Percentiles rank a stretch among this genome's conserved stretches.
These are phyloP conservation scores for Atractosteus spatula DNA, from an alignment of 2,113 vertebrate genomes.

Conservation along the genomic window DNA sequence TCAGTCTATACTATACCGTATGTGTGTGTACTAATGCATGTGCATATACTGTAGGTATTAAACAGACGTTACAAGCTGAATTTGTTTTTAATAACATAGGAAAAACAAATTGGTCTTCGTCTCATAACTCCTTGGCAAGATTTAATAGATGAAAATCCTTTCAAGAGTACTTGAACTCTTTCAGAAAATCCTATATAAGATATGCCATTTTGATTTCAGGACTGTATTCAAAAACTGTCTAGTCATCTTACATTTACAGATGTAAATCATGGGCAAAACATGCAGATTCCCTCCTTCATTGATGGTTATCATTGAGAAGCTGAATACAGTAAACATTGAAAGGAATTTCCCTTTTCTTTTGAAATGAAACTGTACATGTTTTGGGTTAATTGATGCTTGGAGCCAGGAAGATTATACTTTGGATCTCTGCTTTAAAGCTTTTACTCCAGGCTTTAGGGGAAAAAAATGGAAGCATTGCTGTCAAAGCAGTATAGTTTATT, in stretches of 20 bases:
- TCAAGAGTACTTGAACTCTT: too few species aligned
- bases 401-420: constrained; percentile 1
- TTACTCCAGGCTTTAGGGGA: too few species aligned
- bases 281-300: constrained; percentile 11
- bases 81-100: too few species aligned
- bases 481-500: too few species aligned
- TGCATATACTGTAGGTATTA: too few species aligned
- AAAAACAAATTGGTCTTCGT: too few species aligned
- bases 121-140: too few species aligned
- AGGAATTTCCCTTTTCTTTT: constrained; percentile 24
- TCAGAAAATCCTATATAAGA: too few species aligned
- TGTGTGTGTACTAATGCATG: too few species aligned
- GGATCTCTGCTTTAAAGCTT: not conserved
- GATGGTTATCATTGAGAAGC: constrained; percentile 23
- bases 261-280: constrained; percentile 24
- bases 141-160: too few species aligned
- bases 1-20: too few species aligned
- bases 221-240: not conserved
- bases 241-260: constrained; percentile 19
- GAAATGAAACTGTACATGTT: not conserved
- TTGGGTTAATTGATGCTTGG: constrained; percentile 2
- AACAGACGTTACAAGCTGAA: too few species aligned
- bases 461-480: not conserved
- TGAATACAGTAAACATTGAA: constrained; percentile 28
- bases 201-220: not conserved